Conservation (phyloP, 2,888 invertebrate genomes). For the Drosophila setosimentum region DNA sequence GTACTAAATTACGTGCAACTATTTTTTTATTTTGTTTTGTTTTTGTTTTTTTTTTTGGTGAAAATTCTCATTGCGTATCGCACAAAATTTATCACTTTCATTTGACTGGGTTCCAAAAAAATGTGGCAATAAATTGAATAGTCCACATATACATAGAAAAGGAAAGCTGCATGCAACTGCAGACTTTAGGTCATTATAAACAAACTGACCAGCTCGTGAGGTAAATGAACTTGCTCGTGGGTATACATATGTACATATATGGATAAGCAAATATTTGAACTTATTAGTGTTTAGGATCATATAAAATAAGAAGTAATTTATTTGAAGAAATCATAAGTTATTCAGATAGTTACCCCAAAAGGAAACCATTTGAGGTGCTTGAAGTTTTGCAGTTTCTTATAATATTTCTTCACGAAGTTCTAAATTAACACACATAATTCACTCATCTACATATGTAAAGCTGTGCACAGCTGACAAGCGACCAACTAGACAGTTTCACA, state of each 20-base stretch:
- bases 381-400: not conserved
- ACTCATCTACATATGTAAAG: not conserved
- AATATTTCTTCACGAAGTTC: not conserved
- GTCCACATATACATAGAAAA: slow-evolving; percentile 35
- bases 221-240: slow-evolving; percentile 11
- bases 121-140: slow-evolving; percentile 46
- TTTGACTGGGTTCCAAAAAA: slow-evolving; percentile 70
- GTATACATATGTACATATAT: not conserved
- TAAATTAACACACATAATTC: not conserved
- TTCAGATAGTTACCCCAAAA: not conserved
- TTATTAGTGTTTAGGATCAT: not conserved
- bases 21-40: slow-evolving; percentile 54
- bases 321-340: not conserved
- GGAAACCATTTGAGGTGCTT: not conserved
- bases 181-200: slow-evolving; percentile 4
- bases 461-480: slow-evolving; percentile 1
- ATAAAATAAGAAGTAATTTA: not conserved
- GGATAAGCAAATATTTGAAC: not conserved
- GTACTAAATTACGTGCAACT: slow-evolving; percentile 75
- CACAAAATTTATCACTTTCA: slow-evolving; percentile 70
- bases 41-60: slow-evolving; percentile 46
- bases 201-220: slow-evolving; percentile 2
- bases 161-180: slow-evolving; percentile 31
- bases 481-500: slow-evolving; percentile 31
- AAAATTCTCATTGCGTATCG: slow-evolving; percentile 67